A percentile compares a stretch with the other conserved stretches of the same genome.
Conservation (phyloP, 2,888 invertebrate species). For the Diarsia mendica region DNA sequence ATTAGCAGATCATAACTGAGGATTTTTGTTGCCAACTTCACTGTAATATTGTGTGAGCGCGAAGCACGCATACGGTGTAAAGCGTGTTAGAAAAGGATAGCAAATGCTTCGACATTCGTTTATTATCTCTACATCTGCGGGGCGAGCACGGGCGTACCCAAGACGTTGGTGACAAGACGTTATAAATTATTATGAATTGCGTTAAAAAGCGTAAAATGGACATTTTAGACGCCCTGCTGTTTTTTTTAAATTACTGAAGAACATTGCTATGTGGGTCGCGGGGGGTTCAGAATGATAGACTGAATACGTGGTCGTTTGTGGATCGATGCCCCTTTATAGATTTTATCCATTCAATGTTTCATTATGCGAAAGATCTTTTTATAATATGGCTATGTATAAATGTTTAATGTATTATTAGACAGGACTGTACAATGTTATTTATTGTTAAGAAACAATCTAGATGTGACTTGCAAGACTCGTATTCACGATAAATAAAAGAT, state of each 20-base stretch:
- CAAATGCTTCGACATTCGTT: no score
- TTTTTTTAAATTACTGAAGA: not conserved
- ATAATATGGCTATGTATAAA: not conserved
- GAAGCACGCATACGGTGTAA: no score
- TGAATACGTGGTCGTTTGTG: not conserved
- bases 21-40: no score
- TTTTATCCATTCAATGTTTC: not conserved
- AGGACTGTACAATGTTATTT: constrained; percentile 25
- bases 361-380: not conserved
- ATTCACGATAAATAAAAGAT: not conserved
- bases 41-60: no score
- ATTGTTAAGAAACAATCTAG: constrained; percentile 28
- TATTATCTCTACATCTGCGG: no score
- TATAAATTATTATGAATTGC: no score
- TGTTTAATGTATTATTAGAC: constrained; percentile 19
- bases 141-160: no score
- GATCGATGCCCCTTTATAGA: not conserved
- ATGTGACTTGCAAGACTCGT: constrained; percentile 26
- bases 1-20: no score
- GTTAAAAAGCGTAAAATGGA: no score
- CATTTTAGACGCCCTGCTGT: no score
- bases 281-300: not conserved
- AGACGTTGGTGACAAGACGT: no score
- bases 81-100: no score
- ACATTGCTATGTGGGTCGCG: not conserved